These are phyloP conservation scores for Leptodactylus fuscus DNA, from an alignment of 2,113 vertebrate genomes.

Conservation along the genomic window DNA sequence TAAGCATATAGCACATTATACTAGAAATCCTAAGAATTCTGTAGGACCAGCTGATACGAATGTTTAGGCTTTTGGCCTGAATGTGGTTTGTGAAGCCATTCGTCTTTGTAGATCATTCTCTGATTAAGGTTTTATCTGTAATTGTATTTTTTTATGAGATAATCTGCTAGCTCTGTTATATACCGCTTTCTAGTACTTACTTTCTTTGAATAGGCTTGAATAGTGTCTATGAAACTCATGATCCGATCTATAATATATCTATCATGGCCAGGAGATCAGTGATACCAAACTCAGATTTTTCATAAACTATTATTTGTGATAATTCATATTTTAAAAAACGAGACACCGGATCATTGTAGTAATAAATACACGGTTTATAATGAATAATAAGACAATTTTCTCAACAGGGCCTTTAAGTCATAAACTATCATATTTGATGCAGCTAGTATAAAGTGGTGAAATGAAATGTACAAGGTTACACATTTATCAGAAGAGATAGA, in stretches of 20 bases:
- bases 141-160: constrained; percentile 16
- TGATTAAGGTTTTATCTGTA: constrained; percentile 40
- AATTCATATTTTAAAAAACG: neutral
- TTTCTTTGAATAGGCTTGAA: constrained; percentile 19
- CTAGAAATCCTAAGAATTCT: neutral
- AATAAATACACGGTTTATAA: neutral
- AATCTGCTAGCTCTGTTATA: constrained; percentile 27
- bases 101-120: constrained; percentile 24
- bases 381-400: neutral
- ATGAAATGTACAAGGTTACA: neutral
- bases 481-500: neutral
- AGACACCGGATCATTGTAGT: neutral
- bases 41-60: neutral
- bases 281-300: neutral
- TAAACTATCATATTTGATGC: neutral
- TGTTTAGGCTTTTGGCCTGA: neutral
- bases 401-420: neutral
- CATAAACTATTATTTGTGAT: neutral
- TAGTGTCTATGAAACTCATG: neutral
- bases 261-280: neutral
- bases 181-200: constrained; percentile 21
- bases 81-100: constrained; percentile 22
- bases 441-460: neutral
- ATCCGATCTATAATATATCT: neutral
- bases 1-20: neutral